These are phyloP conservation scores for Drosophila funebris DNA, from an alignment of 1,140 invertebrate species.

Conservation along the genomic window DNA sequence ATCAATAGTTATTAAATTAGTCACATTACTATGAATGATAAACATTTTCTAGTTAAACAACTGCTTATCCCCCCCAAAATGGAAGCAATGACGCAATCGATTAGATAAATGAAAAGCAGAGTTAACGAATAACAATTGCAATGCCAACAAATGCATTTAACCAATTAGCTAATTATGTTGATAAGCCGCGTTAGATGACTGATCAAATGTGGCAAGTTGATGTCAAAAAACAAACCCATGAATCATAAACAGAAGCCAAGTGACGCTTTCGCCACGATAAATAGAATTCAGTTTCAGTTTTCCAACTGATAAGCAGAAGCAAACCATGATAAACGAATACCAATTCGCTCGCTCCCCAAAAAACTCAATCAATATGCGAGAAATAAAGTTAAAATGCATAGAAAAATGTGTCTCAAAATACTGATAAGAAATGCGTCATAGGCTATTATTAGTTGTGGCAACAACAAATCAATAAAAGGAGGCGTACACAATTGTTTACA, in stretches of 20 bases:
- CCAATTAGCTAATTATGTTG: slow-evolving; percentile 24
- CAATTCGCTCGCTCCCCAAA: not conserved
- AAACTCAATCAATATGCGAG: slow-evolving; percentile 16
- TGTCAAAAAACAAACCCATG: not conserved
- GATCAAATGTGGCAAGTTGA: slow-evolving; percentile 8
- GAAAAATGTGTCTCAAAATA: not conserved
- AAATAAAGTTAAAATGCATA: not conserved
- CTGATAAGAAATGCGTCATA: slow-evolving; percentile 23
- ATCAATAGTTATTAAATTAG: not conserved
- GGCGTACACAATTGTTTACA: slow-evolving; percentile 13
- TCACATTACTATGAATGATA: slow-evolving; percentile 1
- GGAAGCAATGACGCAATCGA: slow-evolving; percentile 9
- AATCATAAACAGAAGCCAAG: not conserved
- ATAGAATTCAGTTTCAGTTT: slow-evolving; percentile 3
- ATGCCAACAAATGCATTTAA: slow-evolving; percentile 16
- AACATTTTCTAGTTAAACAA: not conserved
- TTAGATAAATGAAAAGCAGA: not conserved
- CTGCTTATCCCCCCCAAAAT: slow-evolving; percentile 16
- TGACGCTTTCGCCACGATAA: not conserved
- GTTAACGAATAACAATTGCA: slow-evolving; percentile 11
- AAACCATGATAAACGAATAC: slow-evolving; percentile 34
- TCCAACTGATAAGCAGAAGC: slow-evolving; percentile 18
- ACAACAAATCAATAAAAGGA: not conserved
- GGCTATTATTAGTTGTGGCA: not conserved
- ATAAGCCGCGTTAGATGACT: not conserved